A percentile compares a stretch with the other conserved stretches of the same genome.
These are phyloP conservation scores for Rotaria socialis DNA, from an alignment of 2,888 invertebrate genomes.

Conservation along the genomic window DNA sequence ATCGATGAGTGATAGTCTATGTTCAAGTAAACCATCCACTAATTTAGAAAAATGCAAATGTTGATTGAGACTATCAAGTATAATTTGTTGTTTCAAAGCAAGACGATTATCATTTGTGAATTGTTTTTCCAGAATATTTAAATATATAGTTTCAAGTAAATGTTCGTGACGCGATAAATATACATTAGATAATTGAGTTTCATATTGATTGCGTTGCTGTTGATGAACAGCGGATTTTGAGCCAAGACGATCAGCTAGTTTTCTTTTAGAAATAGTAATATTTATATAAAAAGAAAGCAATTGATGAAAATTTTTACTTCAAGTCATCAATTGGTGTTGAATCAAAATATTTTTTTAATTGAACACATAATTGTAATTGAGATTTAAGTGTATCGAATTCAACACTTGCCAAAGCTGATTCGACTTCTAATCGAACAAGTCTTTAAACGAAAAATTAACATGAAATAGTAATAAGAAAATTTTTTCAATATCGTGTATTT, in stretches of 20 bases:
- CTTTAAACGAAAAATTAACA: not conserved
- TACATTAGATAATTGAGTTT: not conserved
- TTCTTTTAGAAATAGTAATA: not conserved
- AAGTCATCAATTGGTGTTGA: not conserved
- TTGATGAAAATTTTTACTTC: not conserved
- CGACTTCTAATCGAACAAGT: slow-evolving; percentile 20
- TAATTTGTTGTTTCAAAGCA: not conserved
- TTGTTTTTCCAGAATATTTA: slow-evolving; percentile 1
- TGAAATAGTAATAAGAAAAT: not conserved
- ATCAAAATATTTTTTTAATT: not conserved
- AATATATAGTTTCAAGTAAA: not conserved
- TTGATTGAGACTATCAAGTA: slow-evolving; percentile 19
- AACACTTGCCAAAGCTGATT: not conserved
- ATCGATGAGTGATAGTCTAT: not conserved
- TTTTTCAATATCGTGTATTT: too few species aligned
- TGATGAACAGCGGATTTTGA: not conserved
- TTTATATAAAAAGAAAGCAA: not conserved
- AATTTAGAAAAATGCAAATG: not conserved
- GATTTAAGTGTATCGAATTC: not conserved
- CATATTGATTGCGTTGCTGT: not conserved
- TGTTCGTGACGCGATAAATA: not conserved
- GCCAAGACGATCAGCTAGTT: not conserved
- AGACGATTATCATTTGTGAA: not conserved
- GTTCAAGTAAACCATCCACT: not conserved
- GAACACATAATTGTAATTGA: not conserved